Base-by-base conservation (phyloP, 92 coral and sea anemone species). In the Epizoanthus fatuus region DNA sequence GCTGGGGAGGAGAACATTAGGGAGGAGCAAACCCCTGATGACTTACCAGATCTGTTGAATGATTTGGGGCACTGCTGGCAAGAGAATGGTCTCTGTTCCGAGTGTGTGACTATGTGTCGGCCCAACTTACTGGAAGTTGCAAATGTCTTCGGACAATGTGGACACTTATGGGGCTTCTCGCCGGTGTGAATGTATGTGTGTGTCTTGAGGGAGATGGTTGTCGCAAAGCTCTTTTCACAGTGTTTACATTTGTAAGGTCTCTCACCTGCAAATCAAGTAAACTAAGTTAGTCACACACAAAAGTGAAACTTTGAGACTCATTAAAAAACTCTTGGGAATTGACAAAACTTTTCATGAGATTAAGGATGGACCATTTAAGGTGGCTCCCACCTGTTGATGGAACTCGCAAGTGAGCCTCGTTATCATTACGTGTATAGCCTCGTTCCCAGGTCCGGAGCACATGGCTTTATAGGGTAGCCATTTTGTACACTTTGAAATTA, bases 101-200 rank as follows among this genome's bases (percentile, higher is more conserved):
- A 95, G 85, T 97, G 99, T 6, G 99, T 97, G 58, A 97, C 99
- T 70, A 97, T 95, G 81, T 97, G 99, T 15, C 99, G 89, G 16
- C 99, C 99, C 74, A 97, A 89, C 82, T 95, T 97, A 83, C 99
- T 97, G 29, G 99, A 97, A 7, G 99, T 97, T 16, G 99, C 99
- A 86, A 97, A 97, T 20, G 99, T 97, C 93, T 97, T 97, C 11
- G 98, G 94, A 13, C 99, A 97, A 70, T 97, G 99, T 4, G 99
- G 99, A 70, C 99, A 97, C 73, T 95, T 95, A 85, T 97, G 99
- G 4, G 99, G 99, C 75, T 97, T 97, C 55, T 97, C 99, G 11
- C 99, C 99, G 0, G 99, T 97, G 85, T 97, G 99, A 47, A 97
- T 97, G 79, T 95, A 97, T 58, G 99, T 97, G 87, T 97, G 99